A percentile compares a stretch with the other conserved stretches of the same genome.
Conservation (phyloP, 2,888 invertebrate species). For the Chesias legatella region DNA sequence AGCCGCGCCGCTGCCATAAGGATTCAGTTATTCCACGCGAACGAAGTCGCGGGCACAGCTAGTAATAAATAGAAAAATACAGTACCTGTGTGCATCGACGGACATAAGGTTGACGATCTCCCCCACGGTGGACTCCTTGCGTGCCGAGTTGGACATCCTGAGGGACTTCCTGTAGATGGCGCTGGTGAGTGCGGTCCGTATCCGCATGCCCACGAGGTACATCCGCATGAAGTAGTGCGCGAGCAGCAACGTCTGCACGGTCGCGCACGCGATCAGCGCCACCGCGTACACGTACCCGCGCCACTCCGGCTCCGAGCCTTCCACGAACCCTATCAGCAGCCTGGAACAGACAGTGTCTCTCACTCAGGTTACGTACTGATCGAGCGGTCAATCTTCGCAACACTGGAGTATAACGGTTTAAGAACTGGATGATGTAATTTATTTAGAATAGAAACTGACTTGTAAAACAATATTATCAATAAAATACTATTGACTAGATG, state of each 20-base stretch:
- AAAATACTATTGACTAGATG: too few species aligned
- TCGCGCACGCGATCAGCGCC: slow-evolving; percentile 86
- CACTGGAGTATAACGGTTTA: too few species aligned
- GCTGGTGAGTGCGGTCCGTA: slow-evolving; percentile 93
- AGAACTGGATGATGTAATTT: too few species aligned
- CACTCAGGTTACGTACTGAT: too few species aligned
- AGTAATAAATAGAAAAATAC: too few species aligned
- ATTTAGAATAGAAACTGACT: too few species aligned
- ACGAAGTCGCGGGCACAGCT: too few species aligned
- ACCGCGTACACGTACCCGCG: slow-evolving; percentile 92
- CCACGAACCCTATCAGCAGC: slow-evolving; percentile 86
- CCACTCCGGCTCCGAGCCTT: slow-evolving; percentile 84
- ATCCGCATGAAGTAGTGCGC: slow-evolving; percentile 95
- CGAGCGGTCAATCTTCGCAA: too few species aligned
- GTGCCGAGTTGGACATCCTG: slow-evolving; percentile 87
- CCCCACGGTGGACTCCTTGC: slow-evolving; percentile 92
- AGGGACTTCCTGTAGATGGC: slow-evolving; percentile 94
- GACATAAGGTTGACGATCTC: slow-evolving; percentile 97
- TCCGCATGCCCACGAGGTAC: slow-evolving; percentile 94
- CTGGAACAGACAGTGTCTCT: too few species aligned
- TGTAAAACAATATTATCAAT: too few species aligned
- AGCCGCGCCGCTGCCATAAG: too few species aligned
- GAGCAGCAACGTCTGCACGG: slow-evolving; percentile 89
- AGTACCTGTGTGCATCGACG: slow-evolving; percentile 92
- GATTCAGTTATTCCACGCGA: too few species aligned